phyloP scores from a whole-genome alignment of 2,113 vertebrate species.

The Oxyura jamaicensis region DNA sequence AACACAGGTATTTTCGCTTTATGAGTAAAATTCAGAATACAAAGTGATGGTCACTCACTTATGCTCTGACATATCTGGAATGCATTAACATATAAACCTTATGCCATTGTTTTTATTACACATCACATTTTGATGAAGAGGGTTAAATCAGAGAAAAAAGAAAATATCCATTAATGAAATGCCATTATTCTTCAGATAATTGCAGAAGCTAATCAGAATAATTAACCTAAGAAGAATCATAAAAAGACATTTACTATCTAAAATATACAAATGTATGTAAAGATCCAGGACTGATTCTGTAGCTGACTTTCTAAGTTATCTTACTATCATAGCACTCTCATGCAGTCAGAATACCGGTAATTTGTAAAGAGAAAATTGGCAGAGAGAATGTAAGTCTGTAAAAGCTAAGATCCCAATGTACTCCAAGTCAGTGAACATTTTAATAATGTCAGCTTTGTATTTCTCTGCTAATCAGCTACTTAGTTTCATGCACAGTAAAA shows the following conservation, averaged over 20 bases:
- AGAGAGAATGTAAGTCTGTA: neutral
- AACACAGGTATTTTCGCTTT: neutral
- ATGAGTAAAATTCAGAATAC: neutral
- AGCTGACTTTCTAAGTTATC: neutral
- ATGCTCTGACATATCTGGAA: neutral
- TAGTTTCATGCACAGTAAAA: neutral
- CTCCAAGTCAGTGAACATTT: neutral
- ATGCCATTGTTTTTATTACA: neutral
- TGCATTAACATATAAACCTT: neutral
- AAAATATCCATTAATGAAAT: conserved; percentile 54
- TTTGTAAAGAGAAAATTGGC: neutral
- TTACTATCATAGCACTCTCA: neutral
- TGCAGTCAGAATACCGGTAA: neutral
- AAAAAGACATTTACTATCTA: neutral
- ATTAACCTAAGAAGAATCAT: conserved; percentile 42
- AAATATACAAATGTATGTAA: conserved; percentile 14
- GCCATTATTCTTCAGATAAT: conserved; percentile 42
- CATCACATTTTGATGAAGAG: neutral
- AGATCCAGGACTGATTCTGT: neutral
- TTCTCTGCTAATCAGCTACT: neutral
- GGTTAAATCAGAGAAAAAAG: neutral
- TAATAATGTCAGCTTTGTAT: neutral
- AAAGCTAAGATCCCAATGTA: neutral
- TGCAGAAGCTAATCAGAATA: conserved; percentile 41
- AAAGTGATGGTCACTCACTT: neutral